Conservation (phyloP, 1,140 invertebrate species). For the Ips typographus region DNA sequence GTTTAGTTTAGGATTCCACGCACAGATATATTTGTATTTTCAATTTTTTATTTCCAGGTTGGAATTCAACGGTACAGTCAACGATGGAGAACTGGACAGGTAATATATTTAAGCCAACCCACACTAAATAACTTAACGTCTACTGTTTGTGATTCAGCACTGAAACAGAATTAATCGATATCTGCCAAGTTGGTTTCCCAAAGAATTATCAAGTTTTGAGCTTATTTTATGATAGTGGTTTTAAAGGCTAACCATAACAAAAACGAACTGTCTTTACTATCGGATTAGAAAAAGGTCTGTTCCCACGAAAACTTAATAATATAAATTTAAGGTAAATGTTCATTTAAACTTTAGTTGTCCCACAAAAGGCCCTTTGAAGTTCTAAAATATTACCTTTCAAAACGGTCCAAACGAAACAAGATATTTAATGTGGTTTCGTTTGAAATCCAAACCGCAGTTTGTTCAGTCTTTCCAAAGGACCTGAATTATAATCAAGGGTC, state of each 20-base stretch:
- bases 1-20: too few relatives aligned
- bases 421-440: constrained; percentile 9
- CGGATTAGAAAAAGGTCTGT: too few relatives aligned
- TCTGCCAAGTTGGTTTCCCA: neutral
- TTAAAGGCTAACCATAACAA: too few relatives aligned
- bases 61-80: neutral
- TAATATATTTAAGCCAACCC: constrained; percentile 1
- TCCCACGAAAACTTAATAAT: neutral
- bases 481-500: constrained; percentile 12
- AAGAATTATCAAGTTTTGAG: too few relatives aligned
- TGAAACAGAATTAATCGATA: neutral
- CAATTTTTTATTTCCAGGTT: neutral
- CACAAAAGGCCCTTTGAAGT: neutral
- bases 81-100: neutral
- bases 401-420: constrained; percentile 1
- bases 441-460: constrained; percentile 14
- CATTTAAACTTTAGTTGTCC: neutral
- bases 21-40: neutral
- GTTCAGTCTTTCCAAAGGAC: constrained; percentile 3
- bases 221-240: too few relatives aligned
- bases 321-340: neutral
- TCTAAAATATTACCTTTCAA: neutral
- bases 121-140: constrained; percentile 1
- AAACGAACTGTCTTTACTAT: too few relatives aligned
- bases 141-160: neutral